Conservation (phyloP, 2,113 vertebrate genomes). For the Capreolus pygargus region DNA sequence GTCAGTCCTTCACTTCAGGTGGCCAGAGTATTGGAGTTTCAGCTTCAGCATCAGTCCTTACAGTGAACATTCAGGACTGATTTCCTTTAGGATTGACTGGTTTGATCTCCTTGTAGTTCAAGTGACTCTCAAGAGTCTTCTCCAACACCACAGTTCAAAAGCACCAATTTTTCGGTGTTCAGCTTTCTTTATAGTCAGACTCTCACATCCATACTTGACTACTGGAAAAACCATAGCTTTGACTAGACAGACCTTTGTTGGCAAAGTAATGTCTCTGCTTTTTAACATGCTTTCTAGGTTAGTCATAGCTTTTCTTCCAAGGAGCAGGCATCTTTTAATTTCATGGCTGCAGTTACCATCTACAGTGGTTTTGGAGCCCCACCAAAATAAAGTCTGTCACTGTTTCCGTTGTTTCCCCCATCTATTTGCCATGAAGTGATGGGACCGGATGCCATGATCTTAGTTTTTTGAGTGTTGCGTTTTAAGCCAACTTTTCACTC, state of each 20-base stretch:
- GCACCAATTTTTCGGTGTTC: neutral
- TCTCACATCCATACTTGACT: neutral
- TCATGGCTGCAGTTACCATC: neutral
- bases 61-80: neutral
- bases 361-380: neutral
- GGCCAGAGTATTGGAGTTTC: neutral
- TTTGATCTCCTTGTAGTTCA: neutral
- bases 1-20: neutral
- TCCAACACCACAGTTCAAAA: neutral
- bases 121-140: neutral
- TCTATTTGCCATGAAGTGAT: neutral
- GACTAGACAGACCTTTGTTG: neutral
- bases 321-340: neutral
- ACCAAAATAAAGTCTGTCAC: neutral
- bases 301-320: neutral
- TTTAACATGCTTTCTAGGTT: neutral
- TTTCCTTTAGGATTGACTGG: neutral
- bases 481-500: neutral
- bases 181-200: neutral
- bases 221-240: neutral
- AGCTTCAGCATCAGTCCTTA: neutral
- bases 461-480: neutral
- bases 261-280: neutral
- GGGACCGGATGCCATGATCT: neutral
- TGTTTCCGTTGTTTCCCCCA: neutral